Evolutionary conservation across 92 coral and sea anemone genomes (phyloP).

Genomic region (Actinostola sp.): DNA sequence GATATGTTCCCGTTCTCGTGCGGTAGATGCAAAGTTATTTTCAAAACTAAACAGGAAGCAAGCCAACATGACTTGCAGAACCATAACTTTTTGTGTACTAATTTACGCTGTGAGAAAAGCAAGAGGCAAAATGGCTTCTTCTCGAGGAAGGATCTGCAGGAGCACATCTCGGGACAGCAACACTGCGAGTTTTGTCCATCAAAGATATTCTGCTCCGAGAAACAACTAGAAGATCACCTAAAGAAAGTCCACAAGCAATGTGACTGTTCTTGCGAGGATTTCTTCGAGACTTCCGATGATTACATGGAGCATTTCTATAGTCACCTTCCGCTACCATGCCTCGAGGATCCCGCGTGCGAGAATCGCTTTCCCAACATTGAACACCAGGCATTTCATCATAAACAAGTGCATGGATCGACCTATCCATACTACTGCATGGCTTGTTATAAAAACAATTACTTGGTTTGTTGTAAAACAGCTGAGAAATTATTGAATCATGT

Average conservation of each 20-base stretch:
- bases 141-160: conserved; percentile 62
- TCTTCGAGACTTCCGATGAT: conserved; percentile 63
- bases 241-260: conserved; percentile 69
- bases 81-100: conserved; percentile 76
- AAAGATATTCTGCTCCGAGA: conserved; percentile 58
- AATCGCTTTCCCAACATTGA: conserved; percentile 86
- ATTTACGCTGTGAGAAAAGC: conserved; percentile 74
- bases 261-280: conserved; percentile 72
- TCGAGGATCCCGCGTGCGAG: conserved; percentile 79
- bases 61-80: conserved; percentile 63
- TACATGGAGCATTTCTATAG: conserved; percentile 82
- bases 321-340: conserved; percentile 80
- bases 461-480: conserved; percentile 82
- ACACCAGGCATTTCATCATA: conserved; percentile 84
- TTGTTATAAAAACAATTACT: conserved; percentile 72
- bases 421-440: conserved; percentile 93
- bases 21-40: conserved; percentile 71
- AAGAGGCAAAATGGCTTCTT: conserved; percentile 84
- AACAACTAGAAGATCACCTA: conserved; percentile 70
- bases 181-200: conserved; percentile 79
- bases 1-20: conserved; percentile 80
- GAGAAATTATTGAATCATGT: conserved; percentile 79
- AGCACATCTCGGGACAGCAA: conserved; percentile 57
- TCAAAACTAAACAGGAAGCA: conserved; percentile 72
- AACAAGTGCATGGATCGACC: conserved; percentile 77